Conservation (phyloP, 2,797 vertebrate species). For the Ctenopoma kingsleyae region DNA sequence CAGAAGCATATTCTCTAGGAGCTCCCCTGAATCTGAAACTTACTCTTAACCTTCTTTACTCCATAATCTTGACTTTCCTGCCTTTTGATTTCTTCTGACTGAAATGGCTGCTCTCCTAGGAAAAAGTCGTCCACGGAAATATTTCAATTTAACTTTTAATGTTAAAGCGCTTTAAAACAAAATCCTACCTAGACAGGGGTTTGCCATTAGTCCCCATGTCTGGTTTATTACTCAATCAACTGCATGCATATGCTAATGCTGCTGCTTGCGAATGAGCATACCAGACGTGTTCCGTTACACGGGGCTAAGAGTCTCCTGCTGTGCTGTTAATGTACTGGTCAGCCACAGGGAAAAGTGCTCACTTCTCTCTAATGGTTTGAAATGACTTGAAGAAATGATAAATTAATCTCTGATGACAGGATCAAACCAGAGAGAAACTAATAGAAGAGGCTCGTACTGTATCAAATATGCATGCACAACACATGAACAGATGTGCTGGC, state of each 20-base stretch:
- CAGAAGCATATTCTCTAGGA: constrained; percentile 5
- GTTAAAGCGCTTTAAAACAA: constrained; percentile 28
- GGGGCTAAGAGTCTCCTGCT: constrained; percentile 60
- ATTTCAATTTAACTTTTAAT: constrained; percentile 41
- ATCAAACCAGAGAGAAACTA: constrained; percentile 50
- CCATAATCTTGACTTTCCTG: background rate
- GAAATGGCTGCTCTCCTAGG: constrained; percentile 11
- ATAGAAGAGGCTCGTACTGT: constrained; percentile 10
- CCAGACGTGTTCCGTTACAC: constrained; percentile 59
- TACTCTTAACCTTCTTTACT: background rate
- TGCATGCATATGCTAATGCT: constrained; percentile 68
- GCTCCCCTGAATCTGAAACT: constrained; percentile 3
- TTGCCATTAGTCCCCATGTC: constrained; percentile 37
- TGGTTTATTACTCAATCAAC: constrained; percentile 67
- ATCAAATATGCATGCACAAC: constrained; percentile 16
- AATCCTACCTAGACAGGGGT: constrained; percentile 18
- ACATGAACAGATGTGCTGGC: background rate
- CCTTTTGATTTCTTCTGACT: constrained; percentile 8
- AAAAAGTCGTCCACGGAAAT: constrained; percentile 7
- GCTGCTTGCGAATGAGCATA: constrained; percentile 58
- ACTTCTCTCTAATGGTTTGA: constrained; percentile 54
- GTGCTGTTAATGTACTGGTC: constrained; percentile 77
- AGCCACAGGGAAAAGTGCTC: constrained; percentile 69
- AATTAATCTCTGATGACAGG: constrained; percentile 62
- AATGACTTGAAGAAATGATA: constrained; percentile 65